phyloP scores from a whole-genome alignment of 2,797 vertebrate genomes.

The Urocyon cinereoargenteus region DNA sequence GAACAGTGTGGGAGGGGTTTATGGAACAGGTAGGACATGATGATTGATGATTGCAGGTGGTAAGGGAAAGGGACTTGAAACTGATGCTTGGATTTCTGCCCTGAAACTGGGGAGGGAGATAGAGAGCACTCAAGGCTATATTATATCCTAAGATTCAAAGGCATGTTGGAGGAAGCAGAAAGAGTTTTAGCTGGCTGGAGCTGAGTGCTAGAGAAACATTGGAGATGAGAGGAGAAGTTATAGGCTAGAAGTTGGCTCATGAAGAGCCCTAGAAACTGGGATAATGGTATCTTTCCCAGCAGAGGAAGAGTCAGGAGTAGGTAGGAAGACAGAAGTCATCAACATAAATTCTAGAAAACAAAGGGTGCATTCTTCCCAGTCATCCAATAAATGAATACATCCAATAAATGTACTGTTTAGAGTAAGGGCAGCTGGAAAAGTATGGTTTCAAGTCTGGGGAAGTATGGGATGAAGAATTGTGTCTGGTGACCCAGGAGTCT shows the following conservation, averaged over 20 bases:
- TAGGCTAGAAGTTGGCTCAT: background rate
- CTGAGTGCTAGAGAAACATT: background rate
- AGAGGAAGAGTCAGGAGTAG: background rate
- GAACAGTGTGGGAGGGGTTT: background rate
- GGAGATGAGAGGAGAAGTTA: background rate
- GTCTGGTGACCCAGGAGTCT: background rate
- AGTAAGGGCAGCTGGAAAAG: background rate
- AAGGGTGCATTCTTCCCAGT: accelerated
- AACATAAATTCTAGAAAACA: background rate
- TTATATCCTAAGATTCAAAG: background rate
- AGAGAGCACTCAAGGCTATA: too few relatives aligned
- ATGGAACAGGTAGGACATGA: background rate
- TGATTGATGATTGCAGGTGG: background rate
- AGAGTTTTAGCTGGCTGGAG: background rate
- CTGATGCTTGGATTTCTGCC: background rate
- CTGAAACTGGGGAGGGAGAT: background rate
- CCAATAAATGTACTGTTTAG: background rate
- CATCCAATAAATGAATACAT: background rate
- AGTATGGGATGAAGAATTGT: background rate
- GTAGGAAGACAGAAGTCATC: background rate
- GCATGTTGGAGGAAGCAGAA: background rate
- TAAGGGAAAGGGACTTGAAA: background rate
- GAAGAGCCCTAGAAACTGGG: background rate
- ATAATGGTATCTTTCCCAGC: background rate
- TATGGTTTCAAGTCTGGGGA: background rate